These are phyloP conservation scores for Odontocolon sp. DNA, from an alignment of 2,888 invertebrate species.

Conservation along the genomic window DNA sequence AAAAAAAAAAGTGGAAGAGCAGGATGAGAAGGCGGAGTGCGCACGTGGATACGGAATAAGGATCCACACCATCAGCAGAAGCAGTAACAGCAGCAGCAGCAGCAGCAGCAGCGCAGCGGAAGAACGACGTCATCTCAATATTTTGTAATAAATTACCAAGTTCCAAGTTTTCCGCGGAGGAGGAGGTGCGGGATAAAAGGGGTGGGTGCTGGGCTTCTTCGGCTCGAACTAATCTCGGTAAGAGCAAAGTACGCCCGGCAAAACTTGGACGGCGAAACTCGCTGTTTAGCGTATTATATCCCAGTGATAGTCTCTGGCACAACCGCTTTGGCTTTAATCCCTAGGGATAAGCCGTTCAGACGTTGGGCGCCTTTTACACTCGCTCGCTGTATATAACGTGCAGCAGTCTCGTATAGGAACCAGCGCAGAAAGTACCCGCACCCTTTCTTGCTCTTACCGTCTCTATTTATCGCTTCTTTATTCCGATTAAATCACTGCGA, in stretches of 20 bases:
- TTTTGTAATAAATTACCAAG: conserved; percentile 71
- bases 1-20: not conserved
- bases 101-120: conserved; percentile 21
- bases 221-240: conserved; percentile 62
- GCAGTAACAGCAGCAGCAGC: not conserved
- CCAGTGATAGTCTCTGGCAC: conserved; percentile 54
- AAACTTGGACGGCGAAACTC: conserved; percentile 62
- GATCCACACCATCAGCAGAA: no score
- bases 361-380: conserved; percentile 20
- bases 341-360: conserved; percentile 48
- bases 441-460: no score
- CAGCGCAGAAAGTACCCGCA: no score
- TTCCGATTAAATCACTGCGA: no score
- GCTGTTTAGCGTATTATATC: conserved; percentile 65
- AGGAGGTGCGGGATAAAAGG: conserved; percentile 22
- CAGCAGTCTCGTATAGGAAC: no score
- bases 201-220: conserved; percentile 37
- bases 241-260: conserved; percentile 63
- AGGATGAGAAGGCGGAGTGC: not conserved
- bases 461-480: no score
- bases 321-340: conserved; percentile 60
- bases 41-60: no score
- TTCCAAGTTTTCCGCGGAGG: conserved; percentile 62
- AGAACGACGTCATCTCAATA: conserved; percentile 65
- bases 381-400: not conserved